Conservation (phyloP, 1,140 invertebrate genomes). For the Micrasema longulum region DNA sequence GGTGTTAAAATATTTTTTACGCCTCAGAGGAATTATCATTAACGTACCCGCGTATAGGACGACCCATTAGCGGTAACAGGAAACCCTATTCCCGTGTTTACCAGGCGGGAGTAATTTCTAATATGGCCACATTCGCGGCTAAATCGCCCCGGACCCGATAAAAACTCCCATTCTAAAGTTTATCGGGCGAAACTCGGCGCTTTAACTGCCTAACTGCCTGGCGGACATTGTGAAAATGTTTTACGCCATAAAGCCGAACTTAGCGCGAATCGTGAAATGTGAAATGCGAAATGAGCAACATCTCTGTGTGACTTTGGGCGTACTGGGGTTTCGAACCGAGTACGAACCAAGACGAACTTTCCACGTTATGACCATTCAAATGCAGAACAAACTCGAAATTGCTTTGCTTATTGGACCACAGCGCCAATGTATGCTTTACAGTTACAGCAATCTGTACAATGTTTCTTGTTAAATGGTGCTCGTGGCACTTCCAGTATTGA, state of each 20-base stretch:
- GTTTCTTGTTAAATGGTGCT: too few relatives aligned
- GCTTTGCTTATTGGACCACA: background rate
- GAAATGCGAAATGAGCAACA: background rate
- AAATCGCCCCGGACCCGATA: constrained; percentile 14
- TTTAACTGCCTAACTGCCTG: constrained; percentile 22
- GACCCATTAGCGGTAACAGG: background rate
- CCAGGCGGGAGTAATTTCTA: constrained; percentile 1
- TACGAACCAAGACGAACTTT: background rate
- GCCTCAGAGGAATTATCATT: too few relatives aligned
- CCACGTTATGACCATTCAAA: background rate
- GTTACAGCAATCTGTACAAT: too few relatives aligned
- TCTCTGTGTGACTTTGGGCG: background rate
- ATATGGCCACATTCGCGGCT: constrained; percentile 32
- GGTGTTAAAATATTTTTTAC: too few relatives aligned
- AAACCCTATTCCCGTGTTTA: background rate
- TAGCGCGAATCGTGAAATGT: background rate
- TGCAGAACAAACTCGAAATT: background rate
- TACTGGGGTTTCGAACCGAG: background rate
- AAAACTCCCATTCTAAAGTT: constrained; percentile 37
- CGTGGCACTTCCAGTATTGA: too few relatives aligned
- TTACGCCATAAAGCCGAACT: constrained; percentile 12
- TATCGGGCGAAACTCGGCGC: constrained; percentile 28
- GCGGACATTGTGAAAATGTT: constrained; percentile 26
- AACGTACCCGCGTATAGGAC: background rate
- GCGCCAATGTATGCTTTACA: background rate